Percentiles rank a stretch among this genome's conserved stretches.
These are phyloP conservation scores for Drosophila incognita DNA, from an alignment of 2,888 invertebrate genomes.

Conservation along the genomic window DNA sequence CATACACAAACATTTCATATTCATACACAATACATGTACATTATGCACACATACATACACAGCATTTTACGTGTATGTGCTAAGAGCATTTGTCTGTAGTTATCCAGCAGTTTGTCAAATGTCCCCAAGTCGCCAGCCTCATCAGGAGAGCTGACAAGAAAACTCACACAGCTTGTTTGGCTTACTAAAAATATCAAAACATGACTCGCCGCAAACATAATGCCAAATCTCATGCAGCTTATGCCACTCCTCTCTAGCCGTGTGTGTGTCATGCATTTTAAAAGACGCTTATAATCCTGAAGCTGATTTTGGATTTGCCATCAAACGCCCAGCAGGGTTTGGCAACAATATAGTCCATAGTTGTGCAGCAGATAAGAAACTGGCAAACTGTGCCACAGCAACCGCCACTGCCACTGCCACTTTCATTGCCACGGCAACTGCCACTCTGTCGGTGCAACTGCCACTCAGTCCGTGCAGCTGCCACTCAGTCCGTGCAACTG, in stretches of 20 bases:
- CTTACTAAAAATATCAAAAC: conserved; percentile 47
- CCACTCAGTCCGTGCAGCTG: conserved; percentile 14
- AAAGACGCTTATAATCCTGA: conserved; percentile 62
- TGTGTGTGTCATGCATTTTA: conserved; percentile 53
- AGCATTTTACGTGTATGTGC: conserved; percentile 1
- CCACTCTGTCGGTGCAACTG: conserved; percentile 15
- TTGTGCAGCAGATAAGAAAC: conserved; percentile 31
- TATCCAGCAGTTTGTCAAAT: conserved; percentile 65
- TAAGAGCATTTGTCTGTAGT: conserved; percentile 37
- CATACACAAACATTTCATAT: conserved; percentile 11
- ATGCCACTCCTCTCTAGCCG: neutral
- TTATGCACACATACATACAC: neutral
- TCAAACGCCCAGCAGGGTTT: conserved; percentile 34
- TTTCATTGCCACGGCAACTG: conserved; percentile 16
- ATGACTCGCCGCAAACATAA: conserved; percentile 65
- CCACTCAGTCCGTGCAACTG: conserved; percentile 16
- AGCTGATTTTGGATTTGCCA: conserved; percentile 49
- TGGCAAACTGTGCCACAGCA: conserved; percentile 9
- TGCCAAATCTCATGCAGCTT: conserved; percentile 63
- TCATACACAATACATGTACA: neutral
- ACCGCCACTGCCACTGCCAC: conserved; percentile 12
- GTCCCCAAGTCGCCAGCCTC: conserved; percentile 39
- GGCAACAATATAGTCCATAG: conserved; percentile 33
- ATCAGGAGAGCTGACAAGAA: conserved; percentile 35
- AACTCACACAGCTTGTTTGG: conserved; percentile 15